Percentiles rank a stretch among this genome's conserved stretches.
Conservation (phyloP, 2,888 invertebrate species). For the Lithosia quadra region DNA sequence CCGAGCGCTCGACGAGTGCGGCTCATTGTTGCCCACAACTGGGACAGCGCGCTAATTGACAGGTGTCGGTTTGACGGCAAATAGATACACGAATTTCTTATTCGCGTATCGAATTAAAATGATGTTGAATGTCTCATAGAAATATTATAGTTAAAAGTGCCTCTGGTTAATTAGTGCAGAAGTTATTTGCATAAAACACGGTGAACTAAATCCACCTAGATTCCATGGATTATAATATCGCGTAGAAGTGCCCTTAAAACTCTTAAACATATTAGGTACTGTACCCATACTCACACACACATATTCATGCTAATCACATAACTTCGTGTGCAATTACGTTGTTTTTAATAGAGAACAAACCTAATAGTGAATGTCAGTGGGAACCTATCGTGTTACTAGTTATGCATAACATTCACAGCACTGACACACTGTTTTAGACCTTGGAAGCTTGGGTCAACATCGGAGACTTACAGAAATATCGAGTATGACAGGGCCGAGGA, state of each 20-base stretch:
- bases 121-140: not conserved
- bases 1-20: constrained; percentile 35
- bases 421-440: no score
- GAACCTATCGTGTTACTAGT: no score
- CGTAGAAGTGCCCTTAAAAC: not conserved
- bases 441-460: no score
- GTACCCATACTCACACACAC: not conserved
- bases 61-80: constrained; percentile 54
- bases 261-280: not conserved
- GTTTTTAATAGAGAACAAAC: no score
- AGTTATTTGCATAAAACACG: not conserved
- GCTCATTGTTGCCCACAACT: constrained; percentile 53
- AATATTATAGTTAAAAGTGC: not conserved
- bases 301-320: not conserved
- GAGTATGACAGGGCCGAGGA: no score
- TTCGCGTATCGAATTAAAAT: not conserved
- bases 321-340: no score
- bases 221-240: not conserved
- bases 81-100: not conserved
- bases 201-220: not conserved
- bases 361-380: no score
- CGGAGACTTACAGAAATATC: no score
- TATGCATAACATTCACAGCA: no score
- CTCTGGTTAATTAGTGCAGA: not conserved
- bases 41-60: constrained; percentile 72